phyloP scores from a whole-genome alignment of 2,113 vertebrate species.

The Neotoma lepida region DNA sequence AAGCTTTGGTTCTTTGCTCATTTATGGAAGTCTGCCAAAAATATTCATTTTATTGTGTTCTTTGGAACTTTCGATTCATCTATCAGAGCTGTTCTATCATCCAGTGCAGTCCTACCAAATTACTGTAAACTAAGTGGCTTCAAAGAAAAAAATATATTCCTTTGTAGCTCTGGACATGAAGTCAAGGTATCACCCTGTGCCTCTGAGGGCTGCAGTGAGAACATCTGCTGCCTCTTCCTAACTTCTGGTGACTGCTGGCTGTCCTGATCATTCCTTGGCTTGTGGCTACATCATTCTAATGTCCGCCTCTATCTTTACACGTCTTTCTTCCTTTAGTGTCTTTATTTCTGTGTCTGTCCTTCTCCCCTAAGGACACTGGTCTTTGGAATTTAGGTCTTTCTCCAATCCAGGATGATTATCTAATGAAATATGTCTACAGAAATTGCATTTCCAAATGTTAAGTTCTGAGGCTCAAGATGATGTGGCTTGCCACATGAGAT shows the following conservation, averaged over 20 bases:
- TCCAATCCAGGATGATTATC: background rate
- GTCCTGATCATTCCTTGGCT: background rate
- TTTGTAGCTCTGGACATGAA: background rate
- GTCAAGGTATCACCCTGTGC: too few relatives aligned
- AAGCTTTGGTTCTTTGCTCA: too few relatives aligned
- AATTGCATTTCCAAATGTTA: background rate
- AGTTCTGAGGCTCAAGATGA: background rate
- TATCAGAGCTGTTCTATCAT: too few relatives aligned
- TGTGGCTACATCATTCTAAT: too few relatives aligned
- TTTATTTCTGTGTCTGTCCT: background rate
- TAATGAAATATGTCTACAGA: background rate
- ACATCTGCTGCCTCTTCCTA: background rate
- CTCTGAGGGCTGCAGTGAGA: rapidly evolving
- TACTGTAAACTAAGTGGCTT: background rate
- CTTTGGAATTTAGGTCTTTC: background rate
- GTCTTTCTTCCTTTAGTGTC: background rate
- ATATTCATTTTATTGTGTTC: too few relatives aligned
- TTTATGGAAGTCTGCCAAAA: too few relatives aligned
- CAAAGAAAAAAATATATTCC: background rate
- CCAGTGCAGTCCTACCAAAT: background rate
- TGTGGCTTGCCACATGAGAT: background rate
- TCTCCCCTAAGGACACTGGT: background rate
- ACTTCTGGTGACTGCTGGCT: background rate
- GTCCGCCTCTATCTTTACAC: background rate
- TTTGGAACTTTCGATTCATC: too few relatives aligned